Evolutionary conservation across 2,888 invertebrate species (phyloP).

Genomic region (Gerris lacustris): DNA sequence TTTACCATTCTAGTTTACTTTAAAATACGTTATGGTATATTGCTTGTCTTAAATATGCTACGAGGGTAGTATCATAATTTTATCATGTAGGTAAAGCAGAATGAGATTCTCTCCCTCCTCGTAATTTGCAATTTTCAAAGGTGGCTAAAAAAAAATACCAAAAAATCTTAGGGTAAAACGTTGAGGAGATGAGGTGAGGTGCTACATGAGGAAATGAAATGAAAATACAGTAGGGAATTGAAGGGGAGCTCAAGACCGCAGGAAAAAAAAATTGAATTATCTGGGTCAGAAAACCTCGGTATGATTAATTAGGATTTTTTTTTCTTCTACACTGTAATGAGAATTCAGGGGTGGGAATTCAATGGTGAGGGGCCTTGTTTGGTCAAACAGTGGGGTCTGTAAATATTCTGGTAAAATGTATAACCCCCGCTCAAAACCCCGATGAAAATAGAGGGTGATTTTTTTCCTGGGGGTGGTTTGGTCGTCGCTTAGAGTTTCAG

Average conservation of each 20-base stretch:
- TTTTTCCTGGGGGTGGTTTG: background rate
- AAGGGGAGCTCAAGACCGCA: background rate
- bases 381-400: background rate
- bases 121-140: no score
- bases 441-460: background rate
- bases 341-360: background rate
- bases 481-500: background rate
- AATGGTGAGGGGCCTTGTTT: background rate
- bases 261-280: background rate
- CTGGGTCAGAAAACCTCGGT: background rate
- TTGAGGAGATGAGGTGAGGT: no score
- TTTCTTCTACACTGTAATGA: background rate
- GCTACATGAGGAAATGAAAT: background rate
- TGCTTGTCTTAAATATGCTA: no score
- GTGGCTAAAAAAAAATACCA: no score
- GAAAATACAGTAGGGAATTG: background rate
- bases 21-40: no score
- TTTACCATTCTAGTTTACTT: no score
- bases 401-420: no score
- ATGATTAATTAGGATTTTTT: conserved; percentile 1
- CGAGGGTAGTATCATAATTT: no score
- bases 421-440: background rate
- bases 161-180: no score
- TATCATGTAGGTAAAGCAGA: no score
- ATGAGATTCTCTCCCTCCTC: no score